Conservation (phyloP, 2,797 vertebrate genomes). For the Anisognathus igniventris region DNA sequence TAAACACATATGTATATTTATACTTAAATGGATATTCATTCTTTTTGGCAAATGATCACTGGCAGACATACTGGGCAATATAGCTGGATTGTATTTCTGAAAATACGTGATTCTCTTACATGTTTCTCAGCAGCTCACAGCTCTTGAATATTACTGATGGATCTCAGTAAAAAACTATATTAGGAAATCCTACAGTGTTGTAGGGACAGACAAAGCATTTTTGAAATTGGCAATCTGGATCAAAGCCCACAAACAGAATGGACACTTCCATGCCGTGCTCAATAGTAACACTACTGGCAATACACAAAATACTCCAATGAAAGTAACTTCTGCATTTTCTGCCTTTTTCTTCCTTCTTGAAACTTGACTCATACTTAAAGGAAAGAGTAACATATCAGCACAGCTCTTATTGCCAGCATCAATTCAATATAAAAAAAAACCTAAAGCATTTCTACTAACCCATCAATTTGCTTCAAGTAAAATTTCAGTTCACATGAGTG, state of each 20-base stretch:
- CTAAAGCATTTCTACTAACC: background rate
- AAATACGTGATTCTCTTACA: background rate
- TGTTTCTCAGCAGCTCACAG: conserved; percentile 8
- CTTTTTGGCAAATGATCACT: conserved; percentile 42
- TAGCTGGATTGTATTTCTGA: conserved; percentile 19
- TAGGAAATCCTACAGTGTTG: background rate
- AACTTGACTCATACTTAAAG: background rate
- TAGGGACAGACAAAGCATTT: background rate
- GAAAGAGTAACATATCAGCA: background rate
- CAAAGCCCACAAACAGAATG: background rate
- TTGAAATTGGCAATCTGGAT: background rate
- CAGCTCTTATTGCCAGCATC: background rate
- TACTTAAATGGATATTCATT: conserved; percentile 22
- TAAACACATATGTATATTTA: conserved; percentile 21
- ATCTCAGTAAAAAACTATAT: background rate
- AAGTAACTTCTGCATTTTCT: background rate
- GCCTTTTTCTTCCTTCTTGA: background rate
- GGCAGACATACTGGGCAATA: background rate
- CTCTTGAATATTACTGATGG: background rate
- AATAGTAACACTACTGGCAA: background rate
- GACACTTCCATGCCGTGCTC: background rate
- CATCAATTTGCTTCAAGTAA: background rate
- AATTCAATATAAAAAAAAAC: background rate
- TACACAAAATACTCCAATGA: background rate
- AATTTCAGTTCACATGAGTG: background rate